These are phyloP conservation scores for Athene cunicularia DNA, from an alignment of 2,113 vertebrate genomes.

Conservation along the genomic window DNA sequence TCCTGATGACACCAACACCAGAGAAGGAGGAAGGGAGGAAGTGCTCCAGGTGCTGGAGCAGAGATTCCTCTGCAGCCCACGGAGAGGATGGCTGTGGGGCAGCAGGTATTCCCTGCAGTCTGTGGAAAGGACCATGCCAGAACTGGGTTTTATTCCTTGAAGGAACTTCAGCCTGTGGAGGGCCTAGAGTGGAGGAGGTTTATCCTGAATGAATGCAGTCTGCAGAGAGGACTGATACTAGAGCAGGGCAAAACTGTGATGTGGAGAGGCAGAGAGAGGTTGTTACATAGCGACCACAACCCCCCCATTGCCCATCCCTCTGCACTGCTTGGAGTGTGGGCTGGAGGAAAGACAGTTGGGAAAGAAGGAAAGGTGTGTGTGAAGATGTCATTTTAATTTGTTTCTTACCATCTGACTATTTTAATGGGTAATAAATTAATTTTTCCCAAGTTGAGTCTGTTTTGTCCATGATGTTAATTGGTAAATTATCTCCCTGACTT, in stretches of 20 bases:
- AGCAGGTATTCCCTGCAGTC: neutral
- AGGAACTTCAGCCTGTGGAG: neutral
- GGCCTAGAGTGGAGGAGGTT: neutral
- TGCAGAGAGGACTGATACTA: neutral
- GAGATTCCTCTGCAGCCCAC: neutral
- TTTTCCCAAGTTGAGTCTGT: neutral
- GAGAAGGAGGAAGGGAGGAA: neutral
- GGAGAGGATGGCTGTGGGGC: neutral
- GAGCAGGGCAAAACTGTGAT: neutral
- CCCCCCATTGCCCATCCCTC: fast-evolving
- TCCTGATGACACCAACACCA: neutral
- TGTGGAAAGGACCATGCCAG: neutral
- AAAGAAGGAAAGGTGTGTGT: neutral
- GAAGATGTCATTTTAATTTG: neutral
- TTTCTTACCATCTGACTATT: neutral
- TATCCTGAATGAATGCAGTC: neutral
- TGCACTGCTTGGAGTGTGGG: neutral
- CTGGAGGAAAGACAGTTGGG: neutral
- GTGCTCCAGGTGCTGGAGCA: neutral
- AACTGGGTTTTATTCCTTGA: neutral
- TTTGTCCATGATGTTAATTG: neutral
- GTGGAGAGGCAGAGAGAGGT: neutral
- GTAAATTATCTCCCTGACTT: neutral
- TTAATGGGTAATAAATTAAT: neutral
- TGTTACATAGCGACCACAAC: neutral